Evolutionary conservation across 2,113 vertebrate species (phyloP).

Genomic region (Synchiropus splendidus): DNA sequence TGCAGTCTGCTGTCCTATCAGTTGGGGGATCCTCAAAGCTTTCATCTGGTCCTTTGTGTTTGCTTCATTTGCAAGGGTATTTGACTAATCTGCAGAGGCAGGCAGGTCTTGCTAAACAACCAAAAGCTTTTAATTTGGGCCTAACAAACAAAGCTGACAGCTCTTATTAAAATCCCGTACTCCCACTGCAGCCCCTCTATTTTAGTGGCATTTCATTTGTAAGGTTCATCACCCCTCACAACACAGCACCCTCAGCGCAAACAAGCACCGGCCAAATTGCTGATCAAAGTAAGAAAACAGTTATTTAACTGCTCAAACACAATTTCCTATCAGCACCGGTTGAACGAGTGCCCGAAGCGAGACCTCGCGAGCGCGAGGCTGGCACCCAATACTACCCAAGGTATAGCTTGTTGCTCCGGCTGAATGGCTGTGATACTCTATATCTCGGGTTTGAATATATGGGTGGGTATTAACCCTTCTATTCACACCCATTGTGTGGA

Average conservation of each 20-base stretch:
- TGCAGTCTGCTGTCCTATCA: too few relatives aligned
- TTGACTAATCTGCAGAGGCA: constrained; percentile 50
- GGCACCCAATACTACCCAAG: constrained; percentile 10
- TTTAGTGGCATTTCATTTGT: constrained; percentile 53
- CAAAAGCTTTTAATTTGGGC: constrained; percentile 56
- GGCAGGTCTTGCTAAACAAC: constrained; percentile 56
- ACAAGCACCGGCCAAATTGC: constrained; percentile 50
- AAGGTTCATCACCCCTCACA: constrained; percentile 49
- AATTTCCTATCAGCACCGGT: too few relatives aligned
- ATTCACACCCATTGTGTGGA: constrained; percentile 59
- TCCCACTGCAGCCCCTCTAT: constrained; percentile 45
- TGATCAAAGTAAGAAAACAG: constrained; percentile 41
- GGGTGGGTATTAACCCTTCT: constrained; percentile 44
- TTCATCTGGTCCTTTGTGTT: constrained; percentile 41
- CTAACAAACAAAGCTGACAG: constrained; percentile 62
- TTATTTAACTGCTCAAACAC: constrained; percentile 30
- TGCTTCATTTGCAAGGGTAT: constrained; percentile 58
- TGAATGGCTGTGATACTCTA: constrained; percentile 35
- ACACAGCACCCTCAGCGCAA: constrained; percentile 42
- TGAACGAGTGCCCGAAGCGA: too few relatives aligned
- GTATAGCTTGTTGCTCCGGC: too few relatives aligned
- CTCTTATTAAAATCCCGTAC: constrained; percentile 55
- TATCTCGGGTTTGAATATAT: constrained; percentile 38
- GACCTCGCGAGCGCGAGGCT: background rate
- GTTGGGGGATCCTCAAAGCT: background rate